Evolutionary conservation across 2,113 vertebrate species (phyloP).

Genomic region (Smithornis capensis): DNA sequence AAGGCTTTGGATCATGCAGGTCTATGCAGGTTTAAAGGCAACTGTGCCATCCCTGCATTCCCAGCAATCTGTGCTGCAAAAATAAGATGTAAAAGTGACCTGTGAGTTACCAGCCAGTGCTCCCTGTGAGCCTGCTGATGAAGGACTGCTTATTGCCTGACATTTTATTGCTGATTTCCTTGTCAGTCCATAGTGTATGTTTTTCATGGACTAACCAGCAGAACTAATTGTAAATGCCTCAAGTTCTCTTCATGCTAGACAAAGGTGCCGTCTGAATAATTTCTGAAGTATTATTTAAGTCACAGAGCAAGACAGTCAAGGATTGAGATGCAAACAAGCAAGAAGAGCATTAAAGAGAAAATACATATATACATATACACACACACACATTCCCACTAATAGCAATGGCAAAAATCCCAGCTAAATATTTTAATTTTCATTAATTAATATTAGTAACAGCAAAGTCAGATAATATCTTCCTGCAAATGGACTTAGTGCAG

Average conservation of each 20-base stretch:
- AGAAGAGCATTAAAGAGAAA: constrained; percentile 40
- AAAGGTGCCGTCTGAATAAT: neutral
- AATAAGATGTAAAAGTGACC: neutral
- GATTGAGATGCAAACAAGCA: neutral
- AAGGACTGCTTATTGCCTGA: neutral
- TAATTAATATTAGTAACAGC: constrained; percentile 55
- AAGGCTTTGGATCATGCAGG: neutral
- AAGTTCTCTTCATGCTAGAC: neutral
- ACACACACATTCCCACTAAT: neutral
- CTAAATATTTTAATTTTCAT: constrained; percentile 1
- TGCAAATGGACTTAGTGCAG: constrained; percentile 7
- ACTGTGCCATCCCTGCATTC: fast-evolving
- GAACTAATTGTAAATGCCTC: constrained; percentile 17
- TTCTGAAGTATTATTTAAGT: constrained; percentile 6
- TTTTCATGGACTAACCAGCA: neutral
- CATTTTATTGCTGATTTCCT: neutral
- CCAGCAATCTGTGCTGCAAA: neutral
- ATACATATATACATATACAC: neutral
- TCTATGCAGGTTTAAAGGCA: neutral
- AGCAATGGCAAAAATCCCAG: neutral
- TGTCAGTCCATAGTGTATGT: neutral
- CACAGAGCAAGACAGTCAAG: neutral
- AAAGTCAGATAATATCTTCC: constrained; percentile 43
- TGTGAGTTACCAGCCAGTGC: fast-evolving
- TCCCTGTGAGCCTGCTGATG: neutral